Base-by-base conservation (phyloP, 2,888 invertebrate genomes). In the Lapara coniferarum region DNA sequence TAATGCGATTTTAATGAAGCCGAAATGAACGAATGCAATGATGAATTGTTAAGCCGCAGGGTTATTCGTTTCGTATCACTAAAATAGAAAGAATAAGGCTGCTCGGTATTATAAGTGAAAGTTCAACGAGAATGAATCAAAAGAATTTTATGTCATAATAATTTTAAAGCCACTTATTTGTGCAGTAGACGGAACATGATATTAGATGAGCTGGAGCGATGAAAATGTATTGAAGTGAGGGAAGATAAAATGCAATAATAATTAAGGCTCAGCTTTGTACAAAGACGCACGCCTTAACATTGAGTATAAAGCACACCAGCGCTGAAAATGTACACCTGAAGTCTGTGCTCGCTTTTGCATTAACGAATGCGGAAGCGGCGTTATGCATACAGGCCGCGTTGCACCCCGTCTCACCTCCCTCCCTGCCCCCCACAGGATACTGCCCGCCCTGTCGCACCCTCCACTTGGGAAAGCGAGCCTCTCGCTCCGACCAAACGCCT, bases 1-100 rank as follows among this genome's bases (percentile, higher is more conserved):
- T 93, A 93, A 93, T 93, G 90, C 93, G 93, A 93, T 93, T 92
- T 93, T 93, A 93, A 93, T 93, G 93, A 93, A 93, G 89, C 88
- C 87, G 85, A 90, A 92, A 91, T 89, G 89, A 91, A 92, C 87
- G 91, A 92, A 91, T 91, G 90, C 87, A 88, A 84, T 91, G 91
- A 92, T 93, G 92, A 92, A 92, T 89, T 89, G 89, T 84, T 90
- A 91, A 92, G 90, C 89, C 84, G 81, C 85, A 75, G 86, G 85
- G 85, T 63, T 88, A 85, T 85, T 87, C 86, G 84, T 89, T 89
- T 90, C 89, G 83, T 81, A 78, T 81, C 81, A 76, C 73, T 74
- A 77, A 57, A 63, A 51, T 44, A 44, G 56, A 70, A 72, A 67
- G 53, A 57, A 51, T 30, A 52, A 67, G 66, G 44, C 37, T 49